Evolutionary conservation across 2,113 vertebrate species (phyloP).

Genomic region (Dipodomys stephensi): DNA sequence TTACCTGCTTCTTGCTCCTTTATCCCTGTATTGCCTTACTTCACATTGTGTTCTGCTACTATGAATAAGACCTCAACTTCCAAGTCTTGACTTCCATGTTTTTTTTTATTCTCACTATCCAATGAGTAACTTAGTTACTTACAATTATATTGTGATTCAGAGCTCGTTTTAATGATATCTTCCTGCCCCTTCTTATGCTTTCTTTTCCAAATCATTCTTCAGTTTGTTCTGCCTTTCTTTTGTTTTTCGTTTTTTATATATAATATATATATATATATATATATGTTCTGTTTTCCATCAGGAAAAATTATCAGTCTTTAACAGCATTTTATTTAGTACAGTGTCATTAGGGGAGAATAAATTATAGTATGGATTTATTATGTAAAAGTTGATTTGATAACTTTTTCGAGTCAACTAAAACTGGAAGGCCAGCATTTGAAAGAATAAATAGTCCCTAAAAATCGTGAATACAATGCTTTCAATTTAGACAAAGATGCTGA

Average conservation of each 20-base stretch:
- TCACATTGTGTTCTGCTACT: neutral
- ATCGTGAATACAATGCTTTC: neutral
- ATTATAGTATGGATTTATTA: conserved; percentile 3
- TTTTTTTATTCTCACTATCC: neutral
- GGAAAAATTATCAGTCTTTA: neutral
- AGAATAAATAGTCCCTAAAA: neutral
- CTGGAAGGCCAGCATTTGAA: neutral
- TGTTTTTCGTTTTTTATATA: neutral
- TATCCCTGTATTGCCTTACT: neutral
- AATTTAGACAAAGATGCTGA: neutral
- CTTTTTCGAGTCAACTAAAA: too few species aligned
- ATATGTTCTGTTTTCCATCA: neutral
- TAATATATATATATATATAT: too few species aligned
- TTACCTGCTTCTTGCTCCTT: neutral
- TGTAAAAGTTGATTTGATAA: neutral
- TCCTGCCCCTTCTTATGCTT: neutral
- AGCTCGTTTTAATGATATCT: conserved; percentile 32
- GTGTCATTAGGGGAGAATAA: neutral
- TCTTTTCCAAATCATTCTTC: neutral
- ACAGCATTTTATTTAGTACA: neutral
- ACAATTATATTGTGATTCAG: neutral
- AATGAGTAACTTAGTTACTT: neutral
- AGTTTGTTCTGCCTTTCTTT: neutral
- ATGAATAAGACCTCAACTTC: neutral
- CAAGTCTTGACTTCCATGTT: neutral